Evolutionary conservation across 1,140 invertebrate genomes (phyloP).

Genomic region (Saxidomus purpurata): DNA sequence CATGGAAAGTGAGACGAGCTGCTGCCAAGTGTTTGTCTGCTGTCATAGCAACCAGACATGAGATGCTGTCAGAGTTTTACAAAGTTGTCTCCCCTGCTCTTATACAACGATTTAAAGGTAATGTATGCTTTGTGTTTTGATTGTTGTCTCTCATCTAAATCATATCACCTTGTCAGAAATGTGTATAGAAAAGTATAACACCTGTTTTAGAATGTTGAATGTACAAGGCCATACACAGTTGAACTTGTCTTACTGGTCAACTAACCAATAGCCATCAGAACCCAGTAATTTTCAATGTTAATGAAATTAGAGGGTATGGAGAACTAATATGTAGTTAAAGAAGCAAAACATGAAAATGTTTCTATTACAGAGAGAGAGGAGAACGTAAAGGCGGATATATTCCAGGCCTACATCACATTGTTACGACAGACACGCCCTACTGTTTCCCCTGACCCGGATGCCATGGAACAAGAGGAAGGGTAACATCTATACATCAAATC

Average conservation of each 20-base stretch:
- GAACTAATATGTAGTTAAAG: no score
- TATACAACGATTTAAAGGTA: constrained; percentile 97
- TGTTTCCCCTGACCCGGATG: constrained; percentile 88
- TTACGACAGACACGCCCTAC: constrained; percentile 94
- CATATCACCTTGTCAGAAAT: neutral
- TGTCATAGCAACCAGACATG: constrained; percentile 96
- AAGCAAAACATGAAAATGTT: no score
- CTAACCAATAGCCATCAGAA: no score
- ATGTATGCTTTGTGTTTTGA: neutral
- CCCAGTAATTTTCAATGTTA: no score
- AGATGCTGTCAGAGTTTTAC: constrained; percentile 95
- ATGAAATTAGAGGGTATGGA: no score
- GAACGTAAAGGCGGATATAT: constrained; percentile 99
- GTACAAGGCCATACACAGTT: no score
- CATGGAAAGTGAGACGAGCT: constrained; percentile 98
- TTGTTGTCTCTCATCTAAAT: neutral
- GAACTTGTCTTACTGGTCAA: no score
- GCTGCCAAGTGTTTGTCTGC: constrained; percentile 99
- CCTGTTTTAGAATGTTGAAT: no score
- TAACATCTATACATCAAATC: constrained; percentile 57
- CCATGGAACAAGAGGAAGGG: constrained; percentile 93
- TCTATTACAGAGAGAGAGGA: constrained; percentile 96
- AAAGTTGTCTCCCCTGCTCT: constrained; percentile 95
- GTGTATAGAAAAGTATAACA: no score
- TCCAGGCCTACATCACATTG: constrained; percentile 98